phyloP scores from a whole-genome alignment of 2,113 vertebrate genomes.

The Sphyrna mokarran region DNA sequence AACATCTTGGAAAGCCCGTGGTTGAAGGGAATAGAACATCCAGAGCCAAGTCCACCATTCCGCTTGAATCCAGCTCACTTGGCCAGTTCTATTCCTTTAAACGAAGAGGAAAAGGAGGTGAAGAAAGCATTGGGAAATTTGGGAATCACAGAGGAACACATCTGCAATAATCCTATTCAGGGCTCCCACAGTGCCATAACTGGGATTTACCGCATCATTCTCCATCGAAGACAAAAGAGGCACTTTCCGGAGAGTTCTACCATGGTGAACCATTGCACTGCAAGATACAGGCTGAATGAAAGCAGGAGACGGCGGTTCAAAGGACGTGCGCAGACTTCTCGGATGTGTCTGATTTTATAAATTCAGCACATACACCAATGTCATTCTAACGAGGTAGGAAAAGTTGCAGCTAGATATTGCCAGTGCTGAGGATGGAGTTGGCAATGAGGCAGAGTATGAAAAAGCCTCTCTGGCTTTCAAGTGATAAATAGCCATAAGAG shows the following conservation, averaged over 20 bases:
- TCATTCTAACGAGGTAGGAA: too few species aligned
- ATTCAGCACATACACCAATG: neutral
- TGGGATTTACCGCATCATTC: constrained; percentile 54
- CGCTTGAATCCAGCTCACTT: constrained; percentile 47
- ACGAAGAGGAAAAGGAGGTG: constrained; percentile 47
- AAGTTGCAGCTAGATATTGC: neutral
- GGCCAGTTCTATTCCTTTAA: constrained; percentile 42
- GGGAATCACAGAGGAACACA: constrained; percentile 52
- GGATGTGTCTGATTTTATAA: constrained; percentile 10
- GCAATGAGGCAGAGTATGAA: neutral
- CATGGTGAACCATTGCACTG: too few species aligned
- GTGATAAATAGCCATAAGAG: neutral
- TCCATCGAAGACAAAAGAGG: constrained; percentile 54
- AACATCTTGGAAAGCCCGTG: constrained; percentile 51
- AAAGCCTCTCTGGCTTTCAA: neutral
- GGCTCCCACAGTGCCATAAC: constrained; percentile 53
- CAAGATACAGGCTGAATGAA: neutral
- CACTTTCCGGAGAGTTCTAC: constrained; percentile 43
- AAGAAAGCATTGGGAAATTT: constrained; percentile 51
- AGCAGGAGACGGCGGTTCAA: too few species aligned
- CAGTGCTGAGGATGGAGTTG: neutral
- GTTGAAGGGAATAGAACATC: constrained; percentile 51
- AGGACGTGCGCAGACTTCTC: neutral
- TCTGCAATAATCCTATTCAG: constrained; percentile 48
- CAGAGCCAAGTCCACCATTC: constrained; percentile 43